Base-by-base conservation (phyloP, 2,888 invertebrate genomes). In the Artemia sinica region DNA sequence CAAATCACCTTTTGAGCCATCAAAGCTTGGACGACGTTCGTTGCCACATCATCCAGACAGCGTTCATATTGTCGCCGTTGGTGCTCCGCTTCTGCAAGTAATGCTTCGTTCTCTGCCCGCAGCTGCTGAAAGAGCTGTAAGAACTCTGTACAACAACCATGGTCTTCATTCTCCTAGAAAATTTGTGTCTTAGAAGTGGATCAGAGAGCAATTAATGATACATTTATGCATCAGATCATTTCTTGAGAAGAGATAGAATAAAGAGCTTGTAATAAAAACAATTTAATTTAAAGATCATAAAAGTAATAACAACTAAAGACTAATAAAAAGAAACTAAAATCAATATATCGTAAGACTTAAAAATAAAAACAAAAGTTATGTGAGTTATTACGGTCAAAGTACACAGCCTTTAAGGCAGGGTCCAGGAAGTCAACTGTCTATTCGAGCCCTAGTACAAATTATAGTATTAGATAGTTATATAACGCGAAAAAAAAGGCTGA, bases 1-100 rank as follows among this genome's bases (percentile, higher is more conserved):
- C 41, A 41, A 41, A 41, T 41, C 77, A 89, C 89, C 85, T 89
- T 90, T 81, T 90, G 90, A 67, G 87, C 86, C 73, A 90, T 83
- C 72, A 90, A 81, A 67, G 89, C 89, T 74, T 87, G 84, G 70
- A 90, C 88, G 73, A 88, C 87, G 77, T 87, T 87, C 78, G 87
- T 87, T 71, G 88, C 89, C 72, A 90, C 87, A 79, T 90, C 86
- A 80, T 90, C 87, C 75, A 89, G 79, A 77, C 89, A 83, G 75
- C 85, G 80, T 79, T 89, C 88, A 79, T 89, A 89, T 75, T 89
- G 88, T 72, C 84, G 81, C 71, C 85, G 79, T 73, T 85, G 84
- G 71, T 82, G 82, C 75, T 85, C 84, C 69, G 83, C 84, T 76
- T 85, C 84, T 71, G 83, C 78, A 67, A 83, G 82, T 72, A 86